Evolutionary conservation across 2,113 vertebrate genomes (phyloP).

Genomic region (Rhinolophus ferrumequinum): DNA sequence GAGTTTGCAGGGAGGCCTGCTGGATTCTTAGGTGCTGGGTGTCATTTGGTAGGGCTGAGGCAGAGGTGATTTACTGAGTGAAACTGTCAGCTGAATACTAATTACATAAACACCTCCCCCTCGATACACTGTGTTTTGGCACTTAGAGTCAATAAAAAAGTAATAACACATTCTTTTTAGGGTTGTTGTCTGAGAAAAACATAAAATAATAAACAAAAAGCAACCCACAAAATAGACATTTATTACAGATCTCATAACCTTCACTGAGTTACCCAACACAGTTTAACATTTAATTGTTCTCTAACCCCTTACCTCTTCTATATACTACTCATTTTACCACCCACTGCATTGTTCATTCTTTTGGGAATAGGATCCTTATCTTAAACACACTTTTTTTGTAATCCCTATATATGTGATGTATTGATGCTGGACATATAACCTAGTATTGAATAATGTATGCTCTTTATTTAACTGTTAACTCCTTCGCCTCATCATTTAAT

Average conservation of each 20-base stretch:
- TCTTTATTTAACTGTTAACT: not conserved
- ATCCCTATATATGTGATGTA: not conserved
- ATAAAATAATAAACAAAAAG: not conserved
- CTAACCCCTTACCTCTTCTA: not conserved
- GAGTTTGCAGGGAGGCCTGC: not conserved
- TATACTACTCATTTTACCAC: not conserved
- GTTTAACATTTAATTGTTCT: not conserved
- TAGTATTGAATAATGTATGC: not conserved
- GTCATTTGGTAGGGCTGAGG: not conserved
- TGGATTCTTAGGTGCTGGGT: not conserved
- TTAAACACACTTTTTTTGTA: not conserved
- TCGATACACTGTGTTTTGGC: not conserved
- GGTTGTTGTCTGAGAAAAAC: not conserved
- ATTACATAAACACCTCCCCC: not conserved
- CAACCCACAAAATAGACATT: not conserved
- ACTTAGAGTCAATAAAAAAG: not conserved
- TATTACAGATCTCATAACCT: not conserved
- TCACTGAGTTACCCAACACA: not conserved
- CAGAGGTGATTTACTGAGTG: not conserved
- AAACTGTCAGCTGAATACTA: not conserved
- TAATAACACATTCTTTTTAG: not conserved
- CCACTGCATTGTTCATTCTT: not conserved
- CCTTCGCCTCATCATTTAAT: not conserved
- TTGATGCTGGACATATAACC: not conserved
- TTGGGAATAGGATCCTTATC: not conserved